Evolutionary conservation across 2,888 invertebrate genomes (phyloP), one percentile per base, ranked within the genome.

Genomic region (Eledone cirrhosa): DNA sequence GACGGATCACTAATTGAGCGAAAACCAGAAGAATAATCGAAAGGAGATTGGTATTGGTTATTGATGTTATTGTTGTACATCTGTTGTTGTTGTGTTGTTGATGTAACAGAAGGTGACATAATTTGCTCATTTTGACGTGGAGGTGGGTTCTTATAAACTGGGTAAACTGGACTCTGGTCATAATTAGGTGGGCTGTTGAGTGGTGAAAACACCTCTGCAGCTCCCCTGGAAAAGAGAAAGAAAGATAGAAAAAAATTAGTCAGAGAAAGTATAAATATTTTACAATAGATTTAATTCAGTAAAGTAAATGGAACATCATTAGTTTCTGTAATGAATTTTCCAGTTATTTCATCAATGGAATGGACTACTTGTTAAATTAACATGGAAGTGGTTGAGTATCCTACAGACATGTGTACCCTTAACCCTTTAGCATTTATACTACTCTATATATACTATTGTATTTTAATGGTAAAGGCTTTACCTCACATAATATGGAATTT

Each of bases 1-100:
- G 31, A 72, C 0, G 72, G 72, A 41, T 72, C 72, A 29, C 72
- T 72, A n/a, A 72, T 31, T 13, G 72, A 72, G 13, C 72, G 72
- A 72, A 72, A 72, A 1, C 33, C 41, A 41, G 31, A 22, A 14
- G 72, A 72, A n/a, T 13, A 33, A 72, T 72, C 72, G n/a, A n/a
- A 14, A 33, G 72, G 22, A 22, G 33, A 13, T 72, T 14, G 72
- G 13, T 72, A 41, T 1, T 16, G 22, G 33, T 33, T 33, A 24
- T 31, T 41, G 33, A 13, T 22, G 14, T 72, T 33, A 0, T 24
- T 41, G 41, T 41, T 41, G 24, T 72, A 72, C 41, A 41, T 33
- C 41, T 29, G 31, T 31, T 72, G 72, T 13, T 41, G 22, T 22
- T 31, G 72, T n/a, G 16, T 29, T 8, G 67, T 19, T 41, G 41